Conservation (phyloP, 92 coral and sea anemone species). For the Actinernus sp. region DNA sequence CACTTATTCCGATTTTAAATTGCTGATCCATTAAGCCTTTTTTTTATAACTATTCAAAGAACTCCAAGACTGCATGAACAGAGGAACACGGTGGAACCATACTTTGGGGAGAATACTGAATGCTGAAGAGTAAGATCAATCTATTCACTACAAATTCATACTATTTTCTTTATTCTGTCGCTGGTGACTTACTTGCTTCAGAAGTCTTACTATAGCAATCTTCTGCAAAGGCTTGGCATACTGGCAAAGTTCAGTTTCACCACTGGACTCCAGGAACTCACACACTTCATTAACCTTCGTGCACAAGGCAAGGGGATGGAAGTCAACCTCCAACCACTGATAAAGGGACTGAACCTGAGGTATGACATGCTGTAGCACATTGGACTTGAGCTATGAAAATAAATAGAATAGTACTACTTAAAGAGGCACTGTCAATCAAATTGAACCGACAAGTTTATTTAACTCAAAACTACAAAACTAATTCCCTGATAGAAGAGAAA, state of each 20-base stretch:
- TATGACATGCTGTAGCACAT: slow-evolving; percentile 88
- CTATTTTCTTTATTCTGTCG: too few species aligned
- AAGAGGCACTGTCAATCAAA: slow-evolving; percentile 75
- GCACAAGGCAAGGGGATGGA: slow-evolving; percentile 84
- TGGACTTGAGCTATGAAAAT: slow-evolving; percentile 73
- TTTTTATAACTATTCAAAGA: too few species aligned
- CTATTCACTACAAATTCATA: too few species aligned
- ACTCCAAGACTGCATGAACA: too few species aligned
- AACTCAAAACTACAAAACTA: slow-evolving; percentile 65
- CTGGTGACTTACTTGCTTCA: slow-evolving; percentile 92
- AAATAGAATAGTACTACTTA: slow-evolving; percentile 46
- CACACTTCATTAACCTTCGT: slow-evolving; percentile 73
- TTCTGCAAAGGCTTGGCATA: slow-evolving; percentile 87
- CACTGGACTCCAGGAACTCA: slow-evolving; percentile 77
- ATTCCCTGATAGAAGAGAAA: slow-evolving; percentile 65
- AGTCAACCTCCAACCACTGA: slow-evolving; percentile 87
- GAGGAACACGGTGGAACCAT: too few species aligned
- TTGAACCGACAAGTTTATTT: slow-evolving; percentile 77
- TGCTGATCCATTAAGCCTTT: too few species aligned
- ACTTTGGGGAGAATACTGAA: too few species aligned
- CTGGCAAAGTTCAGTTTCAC: slow-evolving; percentile 67
- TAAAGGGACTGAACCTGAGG: slow-evolving; percentile 87
- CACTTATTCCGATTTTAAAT: too few species aligned
- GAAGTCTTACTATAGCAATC: slow-evolving; percentile 80
- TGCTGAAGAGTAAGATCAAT: too few species aligned